Evolutionary conservation across 2,888 invertebrate species (phyloP), one percentile per base, ranked within the genome.

Genomic region (Auanema freiburgensis): DNA sequence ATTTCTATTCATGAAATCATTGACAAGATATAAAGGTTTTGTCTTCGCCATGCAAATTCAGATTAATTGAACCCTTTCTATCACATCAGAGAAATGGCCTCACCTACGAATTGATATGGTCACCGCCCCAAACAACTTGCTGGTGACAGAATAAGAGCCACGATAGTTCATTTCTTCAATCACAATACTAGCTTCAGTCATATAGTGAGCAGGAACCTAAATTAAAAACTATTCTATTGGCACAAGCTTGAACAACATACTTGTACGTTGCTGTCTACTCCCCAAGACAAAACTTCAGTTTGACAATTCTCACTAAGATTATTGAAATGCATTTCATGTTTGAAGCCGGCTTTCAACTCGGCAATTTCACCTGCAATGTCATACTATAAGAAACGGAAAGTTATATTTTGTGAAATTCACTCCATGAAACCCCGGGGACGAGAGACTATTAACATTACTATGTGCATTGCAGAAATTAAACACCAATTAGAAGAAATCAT

Each of bases 151-250:
- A 72, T 86, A 87, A 21, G 71, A 78, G 23, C 85, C 85, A n/a
- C 69, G 74, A 67, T 85, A 86, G 65, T 85, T 84, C 77, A 86
- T 84, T 72, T 87, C 86, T 52, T 84, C 84, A 49, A 87, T 85
- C 2, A 85, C 81, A 66, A 87, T 83, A 59, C 84, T 84, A 2
- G 86, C 87, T 23, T 83, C 84, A 4, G 85, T 85, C 59, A 78
- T 71, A 57, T 79, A 78, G 18, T 77, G 75, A 10, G 79, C 66
- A 10, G 85, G 85, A 1, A 86, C 86, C 60, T 80, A 76, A 55
- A 85, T 79, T 21, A 43, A 16, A 41, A 6, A 21, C 16, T 10
- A 5, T 53, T 14, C 6, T 23, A n/a, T n/a, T 8, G 3, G 8
- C 16, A 4, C 16, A 18, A 6, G 24, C 8, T 53, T 53, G 18